A percentile compares a stretch with the other conserved stretches of the same genome.
These are phyloP conservation scores for Hanleya hanleyi DNA, from an alignment of 2,888 invertebrate species.

Conservation along the genomic window DNA sequence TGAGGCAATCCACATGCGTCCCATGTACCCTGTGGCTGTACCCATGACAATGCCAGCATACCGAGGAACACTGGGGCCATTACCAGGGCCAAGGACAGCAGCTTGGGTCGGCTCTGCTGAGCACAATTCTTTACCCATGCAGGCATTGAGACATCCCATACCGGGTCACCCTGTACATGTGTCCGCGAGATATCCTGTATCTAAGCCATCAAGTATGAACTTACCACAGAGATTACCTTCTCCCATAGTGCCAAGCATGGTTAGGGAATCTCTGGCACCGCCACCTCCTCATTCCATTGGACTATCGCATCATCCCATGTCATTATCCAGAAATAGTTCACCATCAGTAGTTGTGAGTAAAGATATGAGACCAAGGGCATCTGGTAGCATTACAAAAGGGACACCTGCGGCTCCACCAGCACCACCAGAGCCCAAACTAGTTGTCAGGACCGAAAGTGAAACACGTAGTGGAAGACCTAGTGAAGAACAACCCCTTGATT, in stretches of 20 bases:
- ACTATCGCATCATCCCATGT: neutral
- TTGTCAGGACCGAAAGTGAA: neutral
- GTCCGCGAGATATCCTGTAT: neutral
- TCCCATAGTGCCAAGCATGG: neutral
- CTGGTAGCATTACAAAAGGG: slow-evolving; percentile 7
- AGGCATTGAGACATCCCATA: neutral
- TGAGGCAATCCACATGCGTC: neutral
- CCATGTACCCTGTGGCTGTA: slow-evolving; percentile 1
- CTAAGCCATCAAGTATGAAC: neutral
- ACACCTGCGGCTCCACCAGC: neutral
- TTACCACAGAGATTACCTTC: neutral
- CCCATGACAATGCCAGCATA: neutral
- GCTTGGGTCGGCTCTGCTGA: slow-evolving; percentile 1
- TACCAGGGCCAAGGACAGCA: slow-evolving; percentile 7
- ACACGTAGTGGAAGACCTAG: neutral
- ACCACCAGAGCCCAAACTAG: neutral
- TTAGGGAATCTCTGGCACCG: neutral
- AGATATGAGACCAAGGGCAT: neutral
- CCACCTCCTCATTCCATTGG: neutral
- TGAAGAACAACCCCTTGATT: slow-evolving; percentile 32
- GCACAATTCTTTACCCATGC: neutral
- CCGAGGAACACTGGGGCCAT: slow-evolving; percentile 1
- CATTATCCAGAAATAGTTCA: neutral
- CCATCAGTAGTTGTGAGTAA: neutral
- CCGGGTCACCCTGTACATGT: neutral